These are phyloP conservation scores for Macaria notata DNA, from an alignment of 2,888 invertebrate species.

Conservation along the genomic window DNA sequence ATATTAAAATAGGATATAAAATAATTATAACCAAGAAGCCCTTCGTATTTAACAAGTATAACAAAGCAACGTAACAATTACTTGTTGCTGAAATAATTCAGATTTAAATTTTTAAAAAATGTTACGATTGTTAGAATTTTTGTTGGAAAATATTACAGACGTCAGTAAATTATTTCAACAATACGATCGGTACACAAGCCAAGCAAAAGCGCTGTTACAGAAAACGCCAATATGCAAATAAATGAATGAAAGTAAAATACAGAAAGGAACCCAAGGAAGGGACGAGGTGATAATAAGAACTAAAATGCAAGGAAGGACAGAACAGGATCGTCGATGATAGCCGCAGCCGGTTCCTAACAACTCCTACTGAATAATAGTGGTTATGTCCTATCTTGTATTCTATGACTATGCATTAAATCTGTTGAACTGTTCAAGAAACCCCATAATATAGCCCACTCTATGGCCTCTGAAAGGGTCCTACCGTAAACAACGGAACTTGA, in stretches of 20 bases:
- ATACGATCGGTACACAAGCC: slow-evolving; percentile 49
- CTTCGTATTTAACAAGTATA: slow-evolving; percentile 12
- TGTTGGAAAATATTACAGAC: neutral
- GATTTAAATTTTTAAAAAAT: neutral
- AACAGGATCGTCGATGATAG: slow-evolving; percentile 76
- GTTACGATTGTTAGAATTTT: no score
- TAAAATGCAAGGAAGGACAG: slow-evolving; percentile 58
- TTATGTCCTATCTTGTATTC: slow-evolving; percentile 2
- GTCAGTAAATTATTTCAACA: slow-evolving; percentile 49
- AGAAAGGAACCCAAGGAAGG: slow-evolving; percentile 59
- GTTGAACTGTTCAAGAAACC: slow-evolving; percentile 1
- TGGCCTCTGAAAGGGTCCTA: slow-evolving; percentile 10
- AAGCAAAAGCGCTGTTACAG: slow-evolving; percentile 51
- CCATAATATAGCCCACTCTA: neutral
- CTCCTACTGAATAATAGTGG: slow-evolving; percentile 17
- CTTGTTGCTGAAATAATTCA: slow-evolving; percentile 25
- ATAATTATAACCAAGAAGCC: slow-evolving; percentile 22
- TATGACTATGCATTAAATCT: slow-evolving; percentile 17
- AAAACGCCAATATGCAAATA: slow-evolving; percentile 59
- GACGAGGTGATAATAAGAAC: slow-evolving; percentile 48
- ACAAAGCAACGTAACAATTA: slow-evolving; percentile 16
- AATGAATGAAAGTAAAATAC: slow-evolving; percentile 63
- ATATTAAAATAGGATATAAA: slow-evolving; percentile 26
- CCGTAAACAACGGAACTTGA: slow-evolving; percentile 48
- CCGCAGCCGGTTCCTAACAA: slow-evolving; percentile 75